Evolutionary conservation across 2,797 vertebrate genomes (phyloP), one percentile per base, ranked within the genome.

Genomic region (Hippocampus kuda): DNA sequence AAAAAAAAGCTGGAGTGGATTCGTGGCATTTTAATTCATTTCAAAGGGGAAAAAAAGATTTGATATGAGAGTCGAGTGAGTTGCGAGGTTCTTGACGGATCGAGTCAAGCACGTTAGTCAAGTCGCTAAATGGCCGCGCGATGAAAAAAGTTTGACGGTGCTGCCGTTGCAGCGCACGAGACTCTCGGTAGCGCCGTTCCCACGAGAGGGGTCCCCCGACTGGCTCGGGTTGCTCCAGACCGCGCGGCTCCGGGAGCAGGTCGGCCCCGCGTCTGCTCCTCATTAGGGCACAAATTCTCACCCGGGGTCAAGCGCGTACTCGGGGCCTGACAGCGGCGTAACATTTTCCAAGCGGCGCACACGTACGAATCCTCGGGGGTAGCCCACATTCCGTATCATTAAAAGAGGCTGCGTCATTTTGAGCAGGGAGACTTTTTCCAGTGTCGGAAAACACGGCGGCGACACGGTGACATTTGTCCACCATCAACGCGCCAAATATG

Each of bases 281-380:
- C 66, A 81, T 83, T 83, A 87, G 49, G 62, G 20, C 22, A 64
- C 72, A 68, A 79, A 53, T 69, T 75, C 68, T 66, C 71, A 75
- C 65, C 66, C 72, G 53, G 70, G 70, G 75, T 81, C 81, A 80
- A 51, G 72, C 68, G 18, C 74, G 65, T 80, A 77, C 77, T 78
- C 65, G 3, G 81, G 75, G 75, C 69, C 74, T 79, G 71, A 68
- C 73, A 79, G 75, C 80, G 81, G 71, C 79, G 77, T 56, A 82
- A 86, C 77, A 81, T 87, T 86, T 84, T 87, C 81, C 83, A 72
- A 76, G 81, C 74, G 68, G 72, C 73, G 62, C 54, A 72, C 73
- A 63, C 54, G 38, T 71, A 67, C 70, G 41, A 22, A 5, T 18
- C 30, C 59, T 54, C 46, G 5, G 56, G n/a, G 18, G 66, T 67